A percentile compares a stretch with the other conserved stretches of the same genome.
These are phyloP conservation scores for Mycetomoellerius zeteki DNA, from an alignment of 1,140 invertebrate genomes.

Conservation along the genomic window DNA sequence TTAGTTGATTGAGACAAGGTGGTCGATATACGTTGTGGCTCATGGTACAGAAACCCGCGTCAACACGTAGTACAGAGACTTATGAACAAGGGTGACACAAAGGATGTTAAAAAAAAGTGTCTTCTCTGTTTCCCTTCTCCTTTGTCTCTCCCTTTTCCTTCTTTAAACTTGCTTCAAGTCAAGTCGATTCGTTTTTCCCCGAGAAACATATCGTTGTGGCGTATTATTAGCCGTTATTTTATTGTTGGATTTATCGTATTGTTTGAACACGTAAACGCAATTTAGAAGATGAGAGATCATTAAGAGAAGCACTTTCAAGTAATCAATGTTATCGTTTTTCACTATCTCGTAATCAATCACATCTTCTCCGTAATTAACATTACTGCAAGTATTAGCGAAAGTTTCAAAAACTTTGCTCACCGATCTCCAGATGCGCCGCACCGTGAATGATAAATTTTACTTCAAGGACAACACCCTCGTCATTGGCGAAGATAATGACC, in stretches of 20 bases:
- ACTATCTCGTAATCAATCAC: background rate
- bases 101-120: slow-evolving; percentile 11
- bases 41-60: slow-evolving; percentile 26
- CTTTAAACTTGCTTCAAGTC: slow-evolving; percentile 11
- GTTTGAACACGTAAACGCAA: background rate
- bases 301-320: background rate
- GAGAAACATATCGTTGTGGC: background rate
- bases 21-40: slow-evolving; percentile 29
- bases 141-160: background rate
- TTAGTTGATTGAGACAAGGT: slow-evolving; percentile 68
- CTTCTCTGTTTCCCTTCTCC: background rate
- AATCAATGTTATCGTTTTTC: slow-evolving; percentile 4
- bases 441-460: slow-evolving; percentile 76
- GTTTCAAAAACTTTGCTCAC: slow-evolving; percentile 33
- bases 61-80: slow-evolving; percentile 23
- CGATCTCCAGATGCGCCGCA: background rate
- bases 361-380: background rate
- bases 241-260: background rate
- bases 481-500: slow-evolving; percentile 77
- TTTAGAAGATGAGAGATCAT: background rate
- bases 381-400: background rate
- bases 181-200: background rate
- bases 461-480: slow-evolving; percentile 78
- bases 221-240: background rate
- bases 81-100: background rate